phyloP scores from a whole-genome alignment of 1,140 invertebrate species.

The Cyrtorhinus lividipennis region DNA sequence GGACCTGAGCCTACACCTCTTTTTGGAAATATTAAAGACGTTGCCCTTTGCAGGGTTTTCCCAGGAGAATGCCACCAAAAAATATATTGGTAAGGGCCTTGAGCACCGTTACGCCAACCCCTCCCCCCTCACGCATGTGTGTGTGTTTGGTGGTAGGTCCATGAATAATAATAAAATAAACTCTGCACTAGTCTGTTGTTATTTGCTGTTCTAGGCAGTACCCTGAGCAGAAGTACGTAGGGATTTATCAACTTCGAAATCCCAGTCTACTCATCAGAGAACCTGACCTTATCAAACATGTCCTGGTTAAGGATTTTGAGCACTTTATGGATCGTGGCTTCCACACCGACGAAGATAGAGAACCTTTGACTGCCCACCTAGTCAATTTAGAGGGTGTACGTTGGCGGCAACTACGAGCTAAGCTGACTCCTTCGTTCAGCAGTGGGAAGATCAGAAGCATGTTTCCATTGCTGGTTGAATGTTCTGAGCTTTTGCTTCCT shows the following conservation, averaged over 20 bases:
- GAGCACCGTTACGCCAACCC: no score
- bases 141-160: no score
- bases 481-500: constrained; percentile 24
- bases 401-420: constrained; percentile 42
- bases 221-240: constrained; percentile 27
- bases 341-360: constrained; percentile 32
- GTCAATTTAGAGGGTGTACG: constrained; percentile 36
- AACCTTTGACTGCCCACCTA: constrained; percentile 36
- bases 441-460: constrained; percentile 35
- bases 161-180: no score
- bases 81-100: constrained; percentile 27
- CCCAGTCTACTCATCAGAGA: constrained; percentile 25
- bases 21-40: constrained; percentile 31
- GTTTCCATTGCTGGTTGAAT: constrained; percentile 26
- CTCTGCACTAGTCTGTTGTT: no score
- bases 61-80: constrained; percentile 23
- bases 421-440: constrained; percentile 47
- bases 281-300: constrained; percentile 34
- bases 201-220: no score
- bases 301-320: constrained; percentile 40
- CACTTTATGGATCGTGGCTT: constrained; percentile 37
- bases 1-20: constrained; percentile 32
- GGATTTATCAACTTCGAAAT: constrained; percentile 22
- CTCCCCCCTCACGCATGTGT: no score
- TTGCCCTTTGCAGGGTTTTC: constrained; percentile 17